phyloP scores from a whole-genome alignment of 2,113 vertebrate species.

The Athene cunicularia region DNA sequence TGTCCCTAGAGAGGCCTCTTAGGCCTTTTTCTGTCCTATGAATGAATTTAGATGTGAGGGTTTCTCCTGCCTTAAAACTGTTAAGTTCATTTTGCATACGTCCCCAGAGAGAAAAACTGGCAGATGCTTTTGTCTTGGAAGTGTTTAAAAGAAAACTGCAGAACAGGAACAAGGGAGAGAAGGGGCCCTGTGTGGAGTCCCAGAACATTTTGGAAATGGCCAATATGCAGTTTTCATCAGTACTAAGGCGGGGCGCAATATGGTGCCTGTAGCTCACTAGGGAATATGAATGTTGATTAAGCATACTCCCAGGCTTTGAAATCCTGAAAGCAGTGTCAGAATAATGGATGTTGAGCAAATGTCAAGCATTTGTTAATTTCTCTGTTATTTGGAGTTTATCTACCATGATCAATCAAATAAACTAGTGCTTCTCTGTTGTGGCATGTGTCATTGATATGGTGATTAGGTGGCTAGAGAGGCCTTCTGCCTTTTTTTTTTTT shows the following conservation, averaged over 20 bases:
- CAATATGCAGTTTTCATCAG: slow-evolving; percentile 99
- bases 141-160: slow-evolving; percentile 88
- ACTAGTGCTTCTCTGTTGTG: slow-evolving; percentile 91
- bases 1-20: slow-evolving; percentile 91
- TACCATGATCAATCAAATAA: slow-evolving; percentile 94
- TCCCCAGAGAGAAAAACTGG: slow-evolving; percentile 86
- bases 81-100: slow-evolving; percentile 91
- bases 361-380: slow-evolving; percentile 99
- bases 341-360: slow-evolving; percentile 99
- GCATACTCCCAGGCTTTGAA: slow-evolving; percentile 99
- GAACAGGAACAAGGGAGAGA: slow-evolving; percentile 83
- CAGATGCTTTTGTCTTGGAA: slow-evolving; percentile 94
- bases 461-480: slow-evolving; percentile 91
- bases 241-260: slow-evolving; percentile 97
- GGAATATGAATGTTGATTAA: slow-evolving; percentile 99
- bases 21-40: slow-evolving; percentile 92
- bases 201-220: slow-evolving; percentile 94
- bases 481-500: slow-evolving; percentile 76
- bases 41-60: slow-evolving; percentile 98
- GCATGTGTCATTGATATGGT: slow-evolving; percentile 99
- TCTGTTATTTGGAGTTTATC: slow-evolving; percentile 99
- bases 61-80: slow-evolving; percentile 89
- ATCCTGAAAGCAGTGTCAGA: slow-evolving; percentile 99
- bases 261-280: slow-evolving; percentile 92
- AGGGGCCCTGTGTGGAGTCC: slow-evolving; percentile 86